Evolutionary conservation across 2,797 vertebrate genomes (phyloP).

Genomic region (Meriones psammophilus): DNA sequence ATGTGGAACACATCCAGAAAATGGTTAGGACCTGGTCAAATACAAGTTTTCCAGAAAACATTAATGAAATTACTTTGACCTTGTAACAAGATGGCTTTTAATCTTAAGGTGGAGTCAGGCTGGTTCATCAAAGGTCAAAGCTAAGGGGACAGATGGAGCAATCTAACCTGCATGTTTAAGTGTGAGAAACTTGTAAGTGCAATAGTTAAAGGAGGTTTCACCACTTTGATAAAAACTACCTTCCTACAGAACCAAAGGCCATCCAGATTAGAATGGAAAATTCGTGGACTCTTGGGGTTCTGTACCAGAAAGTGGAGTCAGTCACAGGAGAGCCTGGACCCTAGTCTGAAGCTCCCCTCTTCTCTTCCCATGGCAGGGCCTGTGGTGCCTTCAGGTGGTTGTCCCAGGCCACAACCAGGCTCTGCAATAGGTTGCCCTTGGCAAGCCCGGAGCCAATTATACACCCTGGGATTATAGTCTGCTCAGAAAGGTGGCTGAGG

Average conservation of each 20-base stretch:
- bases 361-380: background rate
- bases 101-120: background rate
- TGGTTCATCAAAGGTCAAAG: background rate
- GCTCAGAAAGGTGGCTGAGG: background rate
- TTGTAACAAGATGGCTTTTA: background rate
- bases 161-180: background rate
- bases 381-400: background rate
- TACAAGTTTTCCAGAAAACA: background rate
- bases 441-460: background rate
- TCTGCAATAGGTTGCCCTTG: background rate
- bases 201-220: slow-evolving; percentile 39
- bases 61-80: background rate
- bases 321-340: background rate
- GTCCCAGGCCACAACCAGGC: background rate
- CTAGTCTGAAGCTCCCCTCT: background rate
- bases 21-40: background rate
- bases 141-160: background rate
- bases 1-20: background rate
- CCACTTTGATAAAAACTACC: slow-evolving; percentile 12
- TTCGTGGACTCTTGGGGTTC: background rate
- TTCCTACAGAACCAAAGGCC: background rate
- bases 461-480: background rate
- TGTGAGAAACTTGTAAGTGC: background rate
- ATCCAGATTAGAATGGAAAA: background rate
- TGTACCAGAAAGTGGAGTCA: background rate